Conservation (phyloP, 2,797 vertebrate species). For the Labeo calbasu region DNA sequence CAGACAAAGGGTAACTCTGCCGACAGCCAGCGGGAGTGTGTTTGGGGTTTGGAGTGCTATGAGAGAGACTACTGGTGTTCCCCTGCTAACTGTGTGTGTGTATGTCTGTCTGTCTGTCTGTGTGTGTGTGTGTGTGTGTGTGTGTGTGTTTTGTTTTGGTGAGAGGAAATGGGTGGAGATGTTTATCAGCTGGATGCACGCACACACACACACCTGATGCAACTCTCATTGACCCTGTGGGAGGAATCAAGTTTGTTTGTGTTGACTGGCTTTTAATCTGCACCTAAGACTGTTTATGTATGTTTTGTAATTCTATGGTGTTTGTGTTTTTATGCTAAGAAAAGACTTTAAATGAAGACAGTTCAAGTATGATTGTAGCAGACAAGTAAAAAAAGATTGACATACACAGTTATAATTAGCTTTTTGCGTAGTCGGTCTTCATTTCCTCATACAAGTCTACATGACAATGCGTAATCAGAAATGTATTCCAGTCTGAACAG, state of each 20-base stretch:
- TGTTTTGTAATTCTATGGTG: not conserved
- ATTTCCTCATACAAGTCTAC: too few species aligned
- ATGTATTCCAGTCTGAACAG: too few species aligned
- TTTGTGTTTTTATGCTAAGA: not conserved
- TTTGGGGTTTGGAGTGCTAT: constrained; percentile 33
- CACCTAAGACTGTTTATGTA: not conserved
- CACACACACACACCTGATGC: not conserved
- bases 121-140: not conserved
- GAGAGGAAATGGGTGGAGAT: constrained; percentile 11
- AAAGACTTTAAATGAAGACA: too few species aligned
- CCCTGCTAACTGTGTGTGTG: constrained; percentile 21
- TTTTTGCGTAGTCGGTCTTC: too few species aligned
- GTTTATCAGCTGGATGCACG: not conserved
- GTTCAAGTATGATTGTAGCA: too few species aligned
- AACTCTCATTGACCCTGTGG: constrained; percentile 10
- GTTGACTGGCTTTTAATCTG: not conserved
- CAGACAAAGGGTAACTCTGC: constrained; percentile 35
- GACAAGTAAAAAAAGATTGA: too few species aligned
- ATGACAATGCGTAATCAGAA: too few species aligned
- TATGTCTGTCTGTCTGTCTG: not conserved
- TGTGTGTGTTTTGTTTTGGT: constrained; percentile 16
- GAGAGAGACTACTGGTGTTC: constrained; percentile 30
- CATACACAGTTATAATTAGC: too few species aligned
- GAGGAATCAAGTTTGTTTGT: constrained; percentile 19
- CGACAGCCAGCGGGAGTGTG: constrained; percentile 19